A percentile compares a stretch with the other conserved stretches of the same genome.
Conservation (phyloP, 2,888 invertebrate genomes). For the Hartigia nigra region DNA sequence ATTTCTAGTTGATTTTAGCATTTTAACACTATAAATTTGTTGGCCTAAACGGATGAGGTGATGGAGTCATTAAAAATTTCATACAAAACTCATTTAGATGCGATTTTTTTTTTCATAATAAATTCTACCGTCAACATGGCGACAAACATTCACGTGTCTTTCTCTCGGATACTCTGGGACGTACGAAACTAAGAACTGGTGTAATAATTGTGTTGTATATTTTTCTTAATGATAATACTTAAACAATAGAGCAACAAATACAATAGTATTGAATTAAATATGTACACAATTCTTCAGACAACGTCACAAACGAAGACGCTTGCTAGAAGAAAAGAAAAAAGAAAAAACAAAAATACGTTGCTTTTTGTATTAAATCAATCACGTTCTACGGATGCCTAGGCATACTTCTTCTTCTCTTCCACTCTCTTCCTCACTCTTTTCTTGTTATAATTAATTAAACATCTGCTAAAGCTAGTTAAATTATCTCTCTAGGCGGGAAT, state of each 20-base stretch:
- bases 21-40: neutral
- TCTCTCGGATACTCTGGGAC: neutral
- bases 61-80: neutral
- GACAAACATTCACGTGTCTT: neutral
- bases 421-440: neutral
- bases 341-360: neutral
- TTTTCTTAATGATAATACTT: conserved; percentile 55
- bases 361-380: neutral
- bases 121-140: neutral
- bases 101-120: neutral
- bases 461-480: neutral
- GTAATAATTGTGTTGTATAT: conserved; percentile 40
- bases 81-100: neutral
- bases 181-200: conserved; percentile 8
- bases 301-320: neutral
- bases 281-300: conserved; percentile 44
- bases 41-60: neutral
- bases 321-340: neutral
- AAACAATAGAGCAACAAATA: conserved; percentile 58
- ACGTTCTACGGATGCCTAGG: neutral
- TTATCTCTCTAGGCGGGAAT: neutral
- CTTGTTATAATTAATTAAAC: neutral
- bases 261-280: conserved; percentile 53
- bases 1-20: neutral
- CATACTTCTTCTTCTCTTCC: neutral